Base-by-base conservation (phyloP, 2,113 vertebrate species). In the Hiodon alosoides region DNA sequence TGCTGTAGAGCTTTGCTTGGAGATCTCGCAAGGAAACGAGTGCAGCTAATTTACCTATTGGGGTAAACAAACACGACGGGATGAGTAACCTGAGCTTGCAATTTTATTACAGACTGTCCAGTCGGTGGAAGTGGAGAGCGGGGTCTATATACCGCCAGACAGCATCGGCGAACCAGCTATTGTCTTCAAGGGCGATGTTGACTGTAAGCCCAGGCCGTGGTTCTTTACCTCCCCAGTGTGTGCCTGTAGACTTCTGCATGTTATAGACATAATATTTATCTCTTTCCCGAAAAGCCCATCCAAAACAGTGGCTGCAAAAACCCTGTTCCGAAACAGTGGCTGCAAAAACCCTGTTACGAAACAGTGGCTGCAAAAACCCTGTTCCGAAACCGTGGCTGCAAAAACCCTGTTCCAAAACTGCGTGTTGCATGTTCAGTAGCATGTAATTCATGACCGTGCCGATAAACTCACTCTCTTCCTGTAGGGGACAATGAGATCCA, bases 401-500 rank as follows among this genome's bases (percentile, higher is more conserved):
- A 31, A 31, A 31, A 31, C 31, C 31, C 31, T 31, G 31, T 31
- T 31, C 31, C 31, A 31, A 31, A 31, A 31, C 31, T 31, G 31
- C 31, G 31, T 31, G 31, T 31, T 31, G 31, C 31, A 2, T 31
- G 31, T 31, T 8, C 52, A 17, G 46, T 60, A 54, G 48, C 11
- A 70, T 68, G 58, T 66, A 46, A 6, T 52, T 71, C 13, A 51
- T 67, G 47, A 16, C 16, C 9, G n/a, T 67, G 54, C 53, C 16
- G 9, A 67, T 78, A 58, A 73, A 73, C 5, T 6, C 58, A 10
- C 55, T 61, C 11, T 74, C 70, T 76, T 65, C 76, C 67, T 77
- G 50, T 77, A 90, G 90, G 48, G 17, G 65, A 84, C 0, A 82
- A 87, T 59, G 91, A 91, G 81, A 83, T 92, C 79, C 83, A 73